Evolutionary conservation across 2,113 vertebrate species (phyloP).

Genomic region (Aepyceros melampus): DNA sequence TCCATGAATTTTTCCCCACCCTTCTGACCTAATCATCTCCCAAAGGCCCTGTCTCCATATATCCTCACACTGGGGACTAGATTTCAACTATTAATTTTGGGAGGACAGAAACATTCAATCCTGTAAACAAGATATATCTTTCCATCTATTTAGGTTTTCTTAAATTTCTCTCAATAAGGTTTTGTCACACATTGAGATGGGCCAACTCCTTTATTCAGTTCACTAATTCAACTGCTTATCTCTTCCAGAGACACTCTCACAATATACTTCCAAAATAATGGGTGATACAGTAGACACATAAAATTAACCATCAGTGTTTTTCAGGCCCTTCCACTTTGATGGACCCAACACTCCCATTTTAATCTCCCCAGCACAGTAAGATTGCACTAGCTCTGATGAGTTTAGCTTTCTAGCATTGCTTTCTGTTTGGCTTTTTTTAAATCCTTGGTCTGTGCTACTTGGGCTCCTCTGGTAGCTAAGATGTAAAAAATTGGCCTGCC

Average conservation of each 20-base stretch:
- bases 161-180: neutral
- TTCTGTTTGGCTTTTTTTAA: neutral
- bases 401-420: neutral
- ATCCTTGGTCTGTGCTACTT: neutral
- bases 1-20: neutral
- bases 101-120: neutral
- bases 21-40: neutral
- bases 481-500: neutral
- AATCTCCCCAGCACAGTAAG: neutral
- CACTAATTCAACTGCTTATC: neutral
- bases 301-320: neutral
- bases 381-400: neutral
- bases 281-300: neutral
- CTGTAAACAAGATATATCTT: neutral
- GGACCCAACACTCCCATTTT: neutral
- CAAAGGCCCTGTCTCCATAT: neutral
- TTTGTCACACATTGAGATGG: neutral
- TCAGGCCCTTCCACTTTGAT: neutral
- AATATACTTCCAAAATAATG: neutral
- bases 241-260: neutral
- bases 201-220: neutral
- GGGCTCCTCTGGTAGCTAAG: neutral
- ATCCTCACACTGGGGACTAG: neutral
- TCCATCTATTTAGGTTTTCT: neutral
- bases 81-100: neutral